These are phyloP conservation scores for Poeciliopsis gracilis DNA, from an alignment of 2,797 vertebrate genomes.

Conservation along the genomic window DNA sequence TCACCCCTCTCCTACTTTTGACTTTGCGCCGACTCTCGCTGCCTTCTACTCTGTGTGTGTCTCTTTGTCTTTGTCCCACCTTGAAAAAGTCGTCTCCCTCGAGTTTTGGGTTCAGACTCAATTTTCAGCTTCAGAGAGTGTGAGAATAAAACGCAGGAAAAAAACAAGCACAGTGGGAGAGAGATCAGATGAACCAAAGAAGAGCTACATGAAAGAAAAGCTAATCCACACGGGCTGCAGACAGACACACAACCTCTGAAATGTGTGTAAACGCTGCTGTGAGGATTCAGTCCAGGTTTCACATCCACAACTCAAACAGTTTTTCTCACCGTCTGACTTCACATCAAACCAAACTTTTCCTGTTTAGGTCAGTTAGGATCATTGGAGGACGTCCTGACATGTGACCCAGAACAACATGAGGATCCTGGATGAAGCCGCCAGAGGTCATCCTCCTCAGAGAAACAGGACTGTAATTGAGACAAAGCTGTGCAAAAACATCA, in stretches of 20 bases:
- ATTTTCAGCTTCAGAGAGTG: slow-evolving; percentile 58
- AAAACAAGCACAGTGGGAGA: not conserved
- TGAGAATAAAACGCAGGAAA: slow-evolving; percentile 22
- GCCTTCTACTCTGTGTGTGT: slow-evolving; percentile 14
- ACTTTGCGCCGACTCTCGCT: slow-evolving; percentile 18
- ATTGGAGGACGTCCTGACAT: not conserved
- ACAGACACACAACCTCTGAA: not conserved
- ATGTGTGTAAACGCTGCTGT: not conserved
- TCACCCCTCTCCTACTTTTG: not conserved
- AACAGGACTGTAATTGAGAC: too few relatives aligned
- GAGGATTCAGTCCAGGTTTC: not conserved
- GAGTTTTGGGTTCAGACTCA: slow-evolving; percentile 52
- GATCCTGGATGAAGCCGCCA: not conserved
- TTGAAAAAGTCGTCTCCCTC: slow-evolving; percentile 54
- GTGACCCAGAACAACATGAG: not conserved
- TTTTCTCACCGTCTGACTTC: too few relatives aligned
- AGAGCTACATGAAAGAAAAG: not conserved
- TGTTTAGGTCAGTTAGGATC: too few relatives aligned
- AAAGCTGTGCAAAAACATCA: too few relatives aligned
- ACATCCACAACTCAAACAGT: not conserved
- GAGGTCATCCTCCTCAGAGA: too few relatives aligned
- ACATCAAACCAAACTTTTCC: too few relatives aligned
- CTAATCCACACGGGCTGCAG: not conserved
- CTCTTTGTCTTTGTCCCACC: slow-evolving; percentile 48
- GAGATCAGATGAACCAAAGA: slow-evolving; percentile 35